Base-by-base conservation (phyloP, 1,140 invertebrate genomes). In the Bradynema listronoti region DNA sequence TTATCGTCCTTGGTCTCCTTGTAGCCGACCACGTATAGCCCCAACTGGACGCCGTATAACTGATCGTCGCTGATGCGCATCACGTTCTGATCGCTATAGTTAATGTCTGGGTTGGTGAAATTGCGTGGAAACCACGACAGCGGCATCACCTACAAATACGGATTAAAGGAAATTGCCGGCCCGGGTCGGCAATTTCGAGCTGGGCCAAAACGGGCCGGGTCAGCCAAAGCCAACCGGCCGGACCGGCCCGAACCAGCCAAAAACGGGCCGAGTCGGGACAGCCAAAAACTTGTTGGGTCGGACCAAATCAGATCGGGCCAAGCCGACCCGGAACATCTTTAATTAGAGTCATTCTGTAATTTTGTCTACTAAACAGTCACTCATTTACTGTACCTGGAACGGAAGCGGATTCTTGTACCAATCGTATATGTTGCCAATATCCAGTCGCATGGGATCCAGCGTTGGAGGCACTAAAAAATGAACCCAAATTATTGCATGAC, bases 371-470 rank as follows among this genome's bases (percentile, higher is more conserved):
- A n/a, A n/a, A n/a, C n/a, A n/a, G n/a, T n/a, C n/a, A n/a, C n/a
- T n/a, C n/a, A n/a, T n/a, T n/a, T n/a, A n/a, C n/a, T n/a, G n/a
- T 55, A 55, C 33, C 32, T 25, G 29, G 29, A 42, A 45, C 16
- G 58, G 50, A 32, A 78, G 46, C 6, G 74, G 74, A 53, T 78
- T 77, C 51, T 78, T 77, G 63, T 72, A 77, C 76, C 76, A 77
- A 53, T 78, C 73, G 41, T 78, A 78, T n/a, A 77, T 58, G 65
- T 77, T 78, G 30, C 76, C 74, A 52, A 77, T 78, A 47, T 78
- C 76, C n/a, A 77, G 52, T 25, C 74, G 60, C 76, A 78, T 78
- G 11, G 74, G 74, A 69, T 77, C 74, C 19, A 77, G 51, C 41
- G 74, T 77, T 50, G 74, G 74, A 1, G 74, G 74, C 19, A 77